Conservation (phyloP, 2,113 vertebrate genomes). For the Nesoenas mayeri region DNA sequence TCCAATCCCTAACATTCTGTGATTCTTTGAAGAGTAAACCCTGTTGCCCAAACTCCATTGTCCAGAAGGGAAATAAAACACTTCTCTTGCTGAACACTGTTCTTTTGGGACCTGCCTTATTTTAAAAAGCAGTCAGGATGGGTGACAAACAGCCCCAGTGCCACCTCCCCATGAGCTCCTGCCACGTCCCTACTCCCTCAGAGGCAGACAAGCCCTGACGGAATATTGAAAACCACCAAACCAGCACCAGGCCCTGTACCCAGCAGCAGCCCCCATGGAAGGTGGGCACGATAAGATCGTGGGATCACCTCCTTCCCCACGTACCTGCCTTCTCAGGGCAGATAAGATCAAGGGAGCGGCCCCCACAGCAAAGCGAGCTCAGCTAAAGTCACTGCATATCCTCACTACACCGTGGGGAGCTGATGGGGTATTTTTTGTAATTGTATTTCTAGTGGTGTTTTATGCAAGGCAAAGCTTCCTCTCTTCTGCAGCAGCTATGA, state of each 20-base stretch:
- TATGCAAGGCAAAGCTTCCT: not conserved
- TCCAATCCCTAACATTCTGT: no score
- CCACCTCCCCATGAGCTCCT: rapidly evolving
- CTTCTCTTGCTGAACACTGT: not conserved
- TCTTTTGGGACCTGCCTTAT: not conserved
- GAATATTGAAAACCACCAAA: not conserved
- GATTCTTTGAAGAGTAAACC: no score
- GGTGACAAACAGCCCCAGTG: not conserved
- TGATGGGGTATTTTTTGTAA: not conserved
- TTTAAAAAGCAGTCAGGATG: not conserved
- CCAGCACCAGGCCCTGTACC: not conserved
- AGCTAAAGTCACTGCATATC: not conserved
- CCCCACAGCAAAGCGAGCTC: not conserved
- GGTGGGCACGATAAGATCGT: not conserved
- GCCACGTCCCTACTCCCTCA: not conserved
- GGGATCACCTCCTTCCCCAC: not conserved
- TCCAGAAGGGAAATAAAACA: not conserved
- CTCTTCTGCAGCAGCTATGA: not conserved
- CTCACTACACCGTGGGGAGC: not conserved
- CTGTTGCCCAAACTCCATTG: not conserved
- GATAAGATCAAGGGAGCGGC: not conserved
- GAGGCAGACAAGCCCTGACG: rapidly evolving
- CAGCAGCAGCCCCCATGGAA: not conserved
- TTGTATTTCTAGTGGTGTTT: not conserved
- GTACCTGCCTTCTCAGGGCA: not conserved